Evolutionary conservation across 2,113 vertebrate species (phyloP), one percentile per base, ranked within the genome.

Genomic region (Pseudopodoces humilis): DNA sequence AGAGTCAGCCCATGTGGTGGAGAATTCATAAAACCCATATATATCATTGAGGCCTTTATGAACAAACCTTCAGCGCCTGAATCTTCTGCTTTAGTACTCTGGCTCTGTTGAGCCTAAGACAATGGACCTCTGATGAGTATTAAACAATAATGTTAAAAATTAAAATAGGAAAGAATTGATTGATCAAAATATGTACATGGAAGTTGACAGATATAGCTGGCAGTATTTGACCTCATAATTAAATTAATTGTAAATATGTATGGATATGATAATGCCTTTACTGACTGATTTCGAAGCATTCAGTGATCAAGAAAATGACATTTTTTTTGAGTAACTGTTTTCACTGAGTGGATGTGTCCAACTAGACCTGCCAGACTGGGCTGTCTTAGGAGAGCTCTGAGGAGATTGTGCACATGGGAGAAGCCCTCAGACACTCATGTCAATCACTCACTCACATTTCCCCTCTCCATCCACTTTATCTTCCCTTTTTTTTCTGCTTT

Each of bases 361-460:
- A 2, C 63, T 20, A 27, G 59, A 90, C 37, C 50, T 68, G 60
- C 84, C 86, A 87, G 77, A 24, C 64, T 39, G 47, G 83, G 43
- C 69, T 31, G 3, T 64, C 15, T 37, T n/a, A 35, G 1, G 13
- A 68, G 59, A 60, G 75, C 79, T 64, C 67, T 0, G 5, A 72
- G 88, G 31, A 65, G 68, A 24, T 24, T 0, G 0, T 46, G 37
- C 14, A 3, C 15, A 4, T 1, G 18, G 70, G 70, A 77, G 60
- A 33, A 84, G 65, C 68, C 64, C 76, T 80, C 55, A 58, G 86
- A 65, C 16, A 28, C 70, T 8, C 13, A 4, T 21, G 44, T 58
- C 75, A 46, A 41, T 46, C 77, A 39, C 50, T 78, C 62, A 16
- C 75, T 86, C 58, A 13, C 25, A 22, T 50, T 69, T 78, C 17